A percentile compares a stretch with the other conserved stretches of the same genome.
These are phyloP conservation scores for Thumatha senex DNA, from an alignment of 2,888 invertebrate species.

Conservation along the genomic window DNA sequence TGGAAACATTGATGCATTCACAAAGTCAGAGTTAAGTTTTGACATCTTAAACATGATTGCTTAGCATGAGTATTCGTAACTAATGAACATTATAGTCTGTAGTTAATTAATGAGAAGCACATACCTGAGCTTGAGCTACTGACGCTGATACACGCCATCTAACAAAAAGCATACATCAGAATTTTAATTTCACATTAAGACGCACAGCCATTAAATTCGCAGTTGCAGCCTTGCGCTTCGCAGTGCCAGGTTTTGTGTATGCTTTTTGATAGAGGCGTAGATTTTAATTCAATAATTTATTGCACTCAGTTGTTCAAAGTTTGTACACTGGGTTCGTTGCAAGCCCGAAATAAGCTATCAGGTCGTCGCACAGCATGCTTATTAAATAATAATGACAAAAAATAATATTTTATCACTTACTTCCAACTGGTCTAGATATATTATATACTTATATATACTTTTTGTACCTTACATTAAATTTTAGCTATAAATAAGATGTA, in stretches of 20 bases:
- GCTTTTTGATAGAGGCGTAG: constrained; percentile 56
- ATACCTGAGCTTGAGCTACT: constrained; percentile 39
- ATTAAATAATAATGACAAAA: not conserved
- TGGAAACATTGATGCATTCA: too few relatives aligned
- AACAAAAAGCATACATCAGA: constrained; percentile 70
- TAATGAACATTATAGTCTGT: constrained; percentile 6
- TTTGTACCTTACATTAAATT: too few relatives aligned
- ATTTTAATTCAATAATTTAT: not conserved
- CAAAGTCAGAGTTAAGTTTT: too few relatives aligned
- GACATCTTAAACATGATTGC: too few relatives aligned
- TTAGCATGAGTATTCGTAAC: not conserved
- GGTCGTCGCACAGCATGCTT: constrained; percentile 1
- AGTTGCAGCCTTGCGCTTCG: constrained; percentile 66
- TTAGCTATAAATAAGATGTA: too few relatives aligned
- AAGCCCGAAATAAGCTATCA: not conserved
- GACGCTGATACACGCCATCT: constrained; percentile 50
- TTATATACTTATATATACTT: too few relatives aligned
- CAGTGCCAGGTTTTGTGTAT: constrained; percentile 55
- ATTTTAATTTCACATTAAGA: constrained; percentile 51
- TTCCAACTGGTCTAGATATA: too few relatives aligned
- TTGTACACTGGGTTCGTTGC: not conserved
- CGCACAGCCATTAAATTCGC: constrained; percentile 72
- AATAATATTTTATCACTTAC: too few relatives aligned
- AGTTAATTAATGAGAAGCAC: constrained; percentile 14
- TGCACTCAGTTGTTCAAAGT: not conserved